These are phyloP conservation scores for Craniophora ligustri DNA, from an alignment of 2,888 invertebrate genomes.

Conservation along the genomic window DNA sequence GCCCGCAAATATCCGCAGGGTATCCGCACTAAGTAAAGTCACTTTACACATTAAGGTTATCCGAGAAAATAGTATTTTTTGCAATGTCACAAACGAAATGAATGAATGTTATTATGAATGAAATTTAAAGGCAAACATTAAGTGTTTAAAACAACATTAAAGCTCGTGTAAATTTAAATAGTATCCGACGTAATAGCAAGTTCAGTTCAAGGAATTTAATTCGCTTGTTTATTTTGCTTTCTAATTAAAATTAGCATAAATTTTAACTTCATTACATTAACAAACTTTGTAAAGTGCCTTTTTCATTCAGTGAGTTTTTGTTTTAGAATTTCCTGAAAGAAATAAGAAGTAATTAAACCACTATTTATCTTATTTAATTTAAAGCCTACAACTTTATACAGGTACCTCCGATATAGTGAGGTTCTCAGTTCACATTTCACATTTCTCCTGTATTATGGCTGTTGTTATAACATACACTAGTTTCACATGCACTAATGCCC, in stretches of 20 bases:
- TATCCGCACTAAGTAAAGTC: constrained; percentile 35
- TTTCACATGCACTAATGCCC: no score
- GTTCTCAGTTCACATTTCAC: no score
- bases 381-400: no score
- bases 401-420: no score
- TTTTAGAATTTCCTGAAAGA: no score
- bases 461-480: no score
- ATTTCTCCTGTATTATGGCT: no score
- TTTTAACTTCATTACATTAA: constrained; percentile 4
- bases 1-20: constrained; percentile 39
- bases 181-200: neutral
- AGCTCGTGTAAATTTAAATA: neutral
- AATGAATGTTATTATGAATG: constrained; percentile 3
- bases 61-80: constrained; percentile 16
- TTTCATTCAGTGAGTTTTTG: no score
- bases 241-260: constrained; percentile 10
- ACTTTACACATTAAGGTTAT: constrained; percentile 11
- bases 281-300: neutral
- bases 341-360: no score
- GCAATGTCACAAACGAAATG: no score
- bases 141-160: constrained; percentile 8
- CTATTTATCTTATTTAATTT: no score
- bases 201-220: constrained; percentile 1
- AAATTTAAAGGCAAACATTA: neutral
- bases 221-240: constrained; percentile 9